Percentiles rank a stretch among this genome's conserved stretches.
phyloP scores from a whole-genome alignment of 1,140 invertebrate species.

The Ericerus pela region DNA sequence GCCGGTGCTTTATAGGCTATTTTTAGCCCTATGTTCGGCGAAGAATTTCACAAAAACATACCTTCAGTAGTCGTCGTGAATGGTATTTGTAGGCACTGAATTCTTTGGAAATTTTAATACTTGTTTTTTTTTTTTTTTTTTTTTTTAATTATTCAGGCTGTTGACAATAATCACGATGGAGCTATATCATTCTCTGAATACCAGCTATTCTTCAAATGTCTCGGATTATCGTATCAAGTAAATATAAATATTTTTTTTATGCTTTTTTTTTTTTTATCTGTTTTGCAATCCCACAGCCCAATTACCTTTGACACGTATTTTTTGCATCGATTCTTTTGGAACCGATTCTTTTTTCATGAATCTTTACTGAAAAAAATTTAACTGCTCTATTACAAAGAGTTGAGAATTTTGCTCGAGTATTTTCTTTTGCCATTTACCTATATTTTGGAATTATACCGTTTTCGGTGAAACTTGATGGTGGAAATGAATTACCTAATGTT shows the following conservation, averaged over 20 bases:
- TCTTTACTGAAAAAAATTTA: too few species aligned
- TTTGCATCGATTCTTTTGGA: too few species aligned
- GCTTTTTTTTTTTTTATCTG: too few species aligned
- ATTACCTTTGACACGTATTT: too few species aligned
- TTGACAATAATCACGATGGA: conserved; percentile 61
- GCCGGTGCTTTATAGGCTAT: not conserved
- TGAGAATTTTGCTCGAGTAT: too few species aligned
- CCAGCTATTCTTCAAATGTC: conserved; percentile 62
- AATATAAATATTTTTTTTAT: conserved; percentile 23
- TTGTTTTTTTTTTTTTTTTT: not conserved
- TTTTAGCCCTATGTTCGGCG: not conserved
- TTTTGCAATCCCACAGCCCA: too few species aligned
- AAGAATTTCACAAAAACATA: not conserved
- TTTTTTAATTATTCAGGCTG: conserved; percentile 39
- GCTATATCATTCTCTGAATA: conserved; percentile 64
- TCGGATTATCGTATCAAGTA: conserved; percentile 52
- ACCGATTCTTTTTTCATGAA: too few species aligned
- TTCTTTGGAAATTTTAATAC: not conserved
- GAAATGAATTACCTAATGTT: too few species aligned
- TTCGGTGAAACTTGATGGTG: too few species aligned
- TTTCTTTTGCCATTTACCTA: too few species aligned
- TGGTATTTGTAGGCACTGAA: not conserved
- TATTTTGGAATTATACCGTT: too few species aligned
- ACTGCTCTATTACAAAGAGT: too few species aligned
- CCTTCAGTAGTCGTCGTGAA: not conserved